These are phyloP conservation scores for Bacillus rossius DNA, from an alignment of 1,140 invertebrate genomes.

Conservation along the genomic window DNA sequence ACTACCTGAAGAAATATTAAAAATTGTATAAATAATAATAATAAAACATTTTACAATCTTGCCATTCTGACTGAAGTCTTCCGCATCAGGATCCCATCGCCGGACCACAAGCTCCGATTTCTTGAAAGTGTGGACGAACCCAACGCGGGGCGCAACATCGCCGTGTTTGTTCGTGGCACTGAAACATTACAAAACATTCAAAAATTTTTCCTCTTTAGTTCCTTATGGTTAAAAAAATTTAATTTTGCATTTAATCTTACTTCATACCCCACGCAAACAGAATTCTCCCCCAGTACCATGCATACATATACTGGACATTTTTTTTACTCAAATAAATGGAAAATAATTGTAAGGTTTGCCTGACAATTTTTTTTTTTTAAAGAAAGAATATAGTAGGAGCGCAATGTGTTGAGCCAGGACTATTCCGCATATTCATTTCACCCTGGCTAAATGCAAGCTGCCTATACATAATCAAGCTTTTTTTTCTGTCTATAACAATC, in stretches of 20 bases:
- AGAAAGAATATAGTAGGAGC: too few relatives aligned
- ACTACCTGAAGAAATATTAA: too few relatives aligned
- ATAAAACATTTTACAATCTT: too few relatives aligned
- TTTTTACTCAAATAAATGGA: neutral
- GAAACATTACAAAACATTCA: constrained; percentile 26
- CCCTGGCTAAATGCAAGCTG: too few relatives aligned
- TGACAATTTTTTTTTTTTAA: too few relatives aligned
- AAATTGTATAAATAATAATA: too few relatives aligned
- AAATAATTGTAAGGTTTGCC: neutral
- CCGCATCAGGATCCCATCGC: constrained; percentile 72
- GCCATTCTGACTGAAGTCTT: constrained; percentile 51
- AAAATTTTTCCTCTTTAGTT: neutral
- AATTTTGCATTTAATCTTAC: neutral
- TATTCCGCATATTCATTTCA: too few relatives aligned
- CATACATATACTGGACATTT: too few relatives aligned
- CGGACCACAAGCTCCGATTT: constrained; percentile 77
- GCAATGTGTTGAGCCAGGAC: too few relatives aligned
- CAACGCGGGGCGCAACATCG: constrained; percentile 62
- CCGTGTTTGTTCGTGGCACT: constrained; percentile 52
- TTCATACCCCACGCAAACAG: neutral
- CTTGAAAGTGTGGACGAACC: constrained; percentile 87
- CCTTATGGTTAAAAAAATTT: neutral
- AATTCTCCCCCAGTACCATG: neutral
- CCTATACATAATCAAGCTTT: too few relatives aligned
- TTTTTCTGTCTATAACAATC: too few relatives aligned